Base-by-base conservation (phyloP, 35 echinoderm and acorn worm genomes). In the Patiria miniata region DNA sequence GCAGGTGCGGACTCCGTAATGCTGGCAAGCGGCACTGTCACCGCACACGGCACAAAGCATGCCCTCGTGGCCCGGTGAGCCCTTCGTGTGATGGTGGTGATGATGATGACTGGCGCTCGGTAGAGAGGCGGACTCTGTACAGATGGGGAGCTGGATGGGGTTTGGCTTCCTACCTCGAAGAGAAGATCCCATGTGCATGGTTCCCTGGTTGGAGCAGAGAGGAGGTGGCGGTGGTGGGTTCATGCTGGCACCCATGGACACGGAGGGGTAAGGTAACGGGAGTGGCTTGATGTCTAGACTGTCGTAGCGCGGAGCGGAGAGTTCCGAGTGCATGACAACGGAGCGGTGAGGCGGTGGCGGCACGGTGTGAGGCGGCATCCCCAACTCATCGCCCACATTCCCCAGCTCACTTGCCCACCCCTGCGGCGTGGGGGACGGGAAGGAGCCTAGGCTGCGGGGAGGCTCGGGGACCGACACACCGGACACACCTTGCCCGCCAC, bases 21-120 rank as follows among this genome's bases (percentile, higher is more conserved):
- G 96, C 80, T 99, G 96, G 78, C 96, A 99, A 34, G 96, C 96
- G 39, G 96, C 96, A 88, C 96, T 99, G 80, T 99, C 96, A 2
- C 96, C 96, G 68, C 96, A 99, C 21, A 99, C 96, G 6, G 96
- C 96, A 80, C 89, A 99, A 18, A 73, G 26, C 69, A 87, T 95
- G 2, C 96, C 96, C 68, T 99, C 96, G 44, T 99, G 96, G 8
- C 68, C 85, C 36, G 89, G 89, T 53, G 85, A 39, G 21, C 80
- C 29, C 65, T 34, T 73, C 14, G 23, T 12, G 83, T 52, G 65
- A 77, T 81, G 80, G 82, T 61, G 88, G 89, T 39, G 89, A 87
- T 81, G 87, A 69, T 81, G 81, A 79, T 65, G 86, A 84, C 78
- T 87, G 39, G 53, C 38, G 77, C 42, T 68, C 54, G 81, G 78